These are phyloP conservation scores for Malacoraja senta DNA, from an alignment of 2,797 vertebrate species.

Conservation along the genomic window DNA sequence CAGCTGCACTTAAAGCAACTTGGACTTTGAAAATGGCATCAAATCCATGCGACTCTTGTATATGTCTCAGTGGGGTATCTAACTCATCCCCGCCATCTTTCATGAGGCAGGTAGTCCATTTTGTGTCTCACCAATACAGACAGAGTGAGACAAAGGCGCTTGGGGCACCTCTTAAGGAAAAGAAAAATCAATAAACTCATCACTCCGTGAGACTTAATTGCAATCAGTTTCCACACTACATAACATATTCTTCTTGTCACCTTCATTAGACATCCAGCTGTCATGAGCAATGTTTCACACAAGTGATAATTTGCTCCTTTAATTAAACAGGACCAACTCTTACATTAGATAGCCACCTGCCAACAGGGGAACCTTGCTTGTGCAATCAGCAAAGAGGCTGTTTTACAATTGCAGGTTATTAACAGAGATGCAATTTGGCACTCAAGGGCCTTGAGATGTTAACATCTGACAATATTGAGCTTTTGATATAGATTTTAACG, in stretches of 20 bases:
- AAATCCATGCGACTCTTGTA: too few relatives aligned
- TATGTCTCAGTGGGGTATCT: too few relatives aligned
- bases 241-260: constrained; percentile 27
- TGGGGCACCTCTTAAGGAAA: not conserved
- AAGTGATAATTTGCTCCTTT: constrained; percentile 32
- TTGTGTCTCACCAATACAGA: not conserved
- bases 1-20: too few relatives aligned
- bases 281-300: constrained; percentile 30
- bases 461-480: not conserved
- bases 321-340: constrained; percentile 19
- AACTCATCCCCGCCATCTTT: not conserved
- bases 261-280: constrained; percentile 27
- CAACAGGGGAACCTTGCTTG: constrained; percentile 1
- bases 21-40: too few relatives aligned
- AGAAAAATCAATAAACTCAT: not conserved
- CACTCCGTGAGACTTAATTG: constrained; percentile 7
- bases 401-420: constrained; percentile 29
- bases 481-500: not conserved
- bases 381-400: not conserved
- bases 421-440: constrained; percentile 1
- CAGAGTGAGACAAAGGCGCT: not conserved
- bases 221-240: not conserved
- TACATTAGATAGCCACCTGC: constrained; percentile 8
- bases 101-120: not conserved
- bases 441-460: not conserved